A percentile compares a stretch with the other conserved stretches of the same genome.
Conservation (phyloP, 2,797 vertebrate genomes). For the Micromesistius poutassou region DNA sequence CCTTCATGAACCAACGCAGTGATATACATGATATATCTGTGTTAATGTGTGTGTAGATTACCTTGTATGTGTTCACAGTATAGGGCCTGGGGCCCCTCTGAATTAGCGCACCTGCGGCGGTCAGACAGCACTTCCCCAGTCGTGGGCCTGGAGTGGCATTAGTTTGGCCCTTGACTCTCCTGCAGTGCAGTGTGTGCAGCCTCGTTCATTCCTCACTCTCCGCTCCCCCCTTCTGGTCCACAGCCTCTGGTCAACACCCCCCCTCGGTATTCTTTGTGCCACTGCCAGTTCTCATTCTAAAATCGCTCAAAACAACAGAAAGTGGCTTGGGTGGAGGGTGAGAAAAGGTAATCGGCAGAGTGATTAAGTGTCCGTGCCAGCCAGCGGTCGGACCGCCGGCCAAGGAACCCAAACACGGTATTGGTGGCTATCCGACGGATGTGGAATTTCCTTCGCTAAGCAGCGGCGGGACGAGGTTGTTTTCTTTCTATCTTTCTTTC, state of each 20-base stretch:
- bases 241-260: conserved; percentile 47
- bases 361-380: conserved; percentile 47
- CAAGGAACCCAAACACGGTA: conserved; percentile 46
- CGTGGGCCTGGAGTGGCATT: conserved; percentile 22
- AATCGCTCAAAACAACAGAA: conserved; percentile 36
- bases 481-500: neutral
- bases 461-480: conserved; percentile 21
- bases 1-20: too few relatives aligned
- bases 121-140: conserved; percentile 35
- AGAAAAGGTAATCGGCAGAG: conserved; percentile 33
- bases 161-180: conserved; percentile 11
- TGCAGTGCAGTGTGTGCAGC: conserved; percentile 23
- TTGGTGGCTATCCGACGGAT: conserved; percentile 48
- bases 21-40: too few relatives aligned
- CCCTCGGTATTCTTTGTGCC: conserved; percentile 49
- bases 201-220: conserved; percentile 50
- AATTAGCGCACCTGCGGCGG: conserved; percentile 50
- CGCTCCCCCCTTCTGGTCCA: conserved; percentile 26
- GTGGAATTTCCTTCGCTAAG: conserved; percentile 53
- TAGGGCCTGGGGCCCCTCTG: neutral
- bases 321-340: conserved; percentile 11
- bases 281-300: conserved; percentile 54
- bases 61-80: neutral
- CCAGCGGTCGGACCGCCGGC: conserved; percentile 29
- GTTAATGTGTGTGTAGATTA: too few relatives aligned